phyloP scores from a whole-genome alignment of 1,140 invertebrate genomes.

The Episyrphus balteatus region DNA sequence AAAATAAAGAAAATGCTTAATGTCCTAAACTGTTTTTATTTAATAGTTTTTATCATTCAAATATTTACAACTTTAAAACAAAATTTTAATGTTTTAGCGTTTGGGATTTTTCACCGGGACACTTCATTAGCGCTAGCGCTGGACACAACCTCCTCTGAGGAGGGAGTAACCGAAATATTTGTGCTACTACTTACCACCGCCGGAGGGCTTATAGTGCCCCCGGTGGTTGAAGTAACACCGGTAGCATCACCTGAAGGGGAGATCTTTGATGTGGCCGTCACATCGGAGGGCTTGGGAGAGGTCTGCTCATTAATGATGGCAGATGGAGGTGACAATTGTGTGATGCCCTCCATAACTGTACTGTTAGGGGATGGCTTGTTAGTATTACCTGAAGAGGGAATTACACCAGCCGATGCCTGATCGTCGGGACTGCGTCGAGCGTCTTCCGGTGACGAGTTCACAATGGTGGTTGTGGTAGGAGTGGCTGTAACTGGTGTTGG shows the following conservation, averaged over 20 bases:
- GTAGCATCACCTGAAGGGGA: constrained; percentile 7
- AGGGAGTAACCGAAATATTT: constrained; percentile 7
- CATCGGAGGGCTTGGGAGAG: background rate
- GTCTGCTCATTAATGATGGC: background rate
- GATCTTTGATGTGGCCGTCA: constrained; percentile 15
- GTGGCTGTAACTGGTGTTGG: constrained; percentile 16
- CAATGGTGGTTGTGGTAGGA: constrained; percentile 19
- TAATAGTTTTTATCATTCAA: background rate
- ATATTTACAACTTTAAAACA: background rate
- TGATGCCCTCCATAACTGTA: background rate
- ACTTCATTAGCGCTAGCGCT: constrained; percentile 5
- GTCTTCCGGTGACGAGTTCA: constrained; percentile 11
- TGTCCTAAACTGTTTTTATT: background rate
- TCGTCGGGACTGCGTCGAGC: background rate
- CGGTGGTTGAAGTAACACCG: constrained; percentile 31
- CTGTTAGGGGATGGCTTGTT: background rate
- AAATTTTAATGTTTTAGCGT: constrained; percentile 3
- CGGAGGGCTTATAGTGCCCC: constrained; percentile 27
- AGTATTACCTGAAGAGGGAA: background rate
- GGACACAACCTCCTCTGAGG: constrained; percentile 7
- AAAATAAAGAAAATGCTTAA: background rate
- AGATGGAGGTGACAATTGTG: background rate
- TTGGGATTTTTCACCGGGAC: background rate
- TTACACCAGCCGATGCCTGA: constrained; percentile 9
- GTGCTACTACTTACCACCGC: constrained; percentile 34